These are phyloP conservation scores for Drosophila ohnishii DNA, from an alignment of 1,140 invertebrate species.

Conservation along the genomic window DNA sequence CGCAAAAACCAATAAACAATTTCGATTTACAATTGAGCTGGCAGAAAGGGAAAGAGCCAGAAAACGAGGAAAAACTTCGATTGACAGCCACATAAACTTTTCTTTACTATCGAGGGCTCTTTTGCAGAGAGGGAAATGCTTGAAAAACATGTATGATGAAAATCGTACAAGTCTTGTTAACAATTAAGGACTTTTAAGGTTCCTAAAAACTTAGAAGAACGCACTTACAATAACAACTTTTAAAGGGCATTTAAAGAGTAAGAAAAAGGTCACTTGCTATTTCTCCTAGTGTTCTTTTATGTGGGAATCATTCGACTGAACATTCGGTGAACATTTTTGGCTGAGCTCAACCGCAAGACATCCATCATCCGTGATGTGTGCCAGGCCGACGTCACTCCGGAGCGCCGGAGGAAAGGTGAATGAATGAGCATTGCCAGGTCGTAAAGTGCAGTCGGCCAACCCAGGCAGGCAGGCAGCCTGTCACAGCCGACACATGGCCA, in stretches of 20 bases:
- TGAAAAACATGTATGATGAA: neutral
- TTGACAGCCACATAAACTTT: conserved; percentile 25
- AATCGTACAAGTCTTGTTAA: neutral
- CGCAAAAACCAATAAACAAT: conserved; percentile 47
- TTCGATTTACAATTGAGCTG: conserved; percentile 37
- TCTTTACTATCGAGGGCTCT: neutral
- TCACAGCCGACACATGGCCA: conserved; percentile 17
- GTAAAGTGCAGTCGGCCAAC: conserved; percentile 64
- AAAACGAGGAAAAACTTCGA: conserved; percentile 31
- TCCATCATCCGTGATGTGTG: conserved; percentile 51
- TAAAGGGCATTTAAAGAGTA: neutral
- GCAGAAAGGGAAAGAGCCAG: conserved; percentile 17
- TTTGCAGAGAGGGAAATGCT: neutral
- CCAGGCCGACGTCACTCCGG: conserved; percentile 6
- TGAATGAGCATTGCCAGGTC: conserved; percentile 55
- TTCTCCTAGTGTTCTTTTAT: neutral
- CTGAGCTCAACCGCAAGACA: conserved; percentile 41
- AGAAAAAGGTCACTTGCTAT: neutral
- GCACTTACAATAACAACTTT: too few species aligned
- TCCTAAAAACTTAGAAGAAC: neutral
- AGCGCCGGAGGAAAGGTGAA: conserved; percentile 7
- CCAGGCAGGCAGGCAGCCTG: conserved; percentile 12
- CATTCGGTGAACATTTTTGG: conserved; percentile 17
- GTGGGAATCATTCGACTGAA: conserved; percentile 13
- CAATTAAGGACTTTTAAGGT: neutral